Evolutionary conservation across 1,140 invertebrate species (phyloP), one percentile per base, ranked within the genome.

Genomic region (Leptinotarsa texana): DNA sequence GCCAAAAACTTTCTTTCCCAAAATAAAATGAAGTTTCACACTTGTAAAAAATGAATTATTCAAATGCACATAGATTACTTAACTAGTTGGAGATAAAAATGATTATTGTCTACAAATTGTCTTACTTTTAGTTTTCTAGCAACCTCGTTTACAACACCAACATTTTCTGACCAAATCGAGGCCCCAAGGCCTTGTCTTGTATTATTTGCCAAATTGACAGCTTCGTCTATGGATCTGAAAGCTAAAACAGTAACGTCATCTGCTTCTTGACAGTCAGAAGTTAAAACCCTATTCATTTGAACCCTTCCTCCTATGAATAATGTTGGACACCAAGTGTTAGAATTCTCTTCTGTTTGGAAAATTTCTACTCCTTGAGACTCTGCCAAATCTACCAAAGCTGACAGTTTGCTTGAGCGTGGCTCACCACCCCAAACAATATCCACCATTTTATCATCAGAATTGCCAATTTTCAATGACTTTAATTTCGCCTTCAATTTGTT

Each of bases 171-270:
- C 88, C 89, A 91, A 5, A 92, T 82, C 77, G 88, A 89, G 6
- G 86, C 86, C 24, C 82, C 88, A 5, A 87, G 80, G 15, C 87
- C 88, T 80, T 88, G 88, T 17, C 84, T 81, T 13, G 85, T 86
- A 77, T 89, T 89, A 82, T 91, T 91, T 15, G 88, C 86, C 17
- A 91, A 82, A 47, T 84, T 76, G 6, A 91, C 84, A 13, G 88
- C 88, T 84, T 92, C 90, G 77, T 90, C 90, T 2, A 88, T 87
- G 17, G 88, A 91, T 68, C 90, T 84, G 82, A 91, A 91, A 18
- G 89, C 85, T 21, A 89, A 79, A 5, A 87, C 84, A 13, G 87
- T 85, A 17, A 89, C 57, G 75, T 5, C 51, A 13, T 89, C 83
- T 57, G 89, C 87, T 24, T 78, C 48, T 17, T 75, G 76, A 61